Evolutionary conservation across 1,140 invertebrate genomes (phyloP).

Genomic region (Marisa cornuarietis): DNA sequence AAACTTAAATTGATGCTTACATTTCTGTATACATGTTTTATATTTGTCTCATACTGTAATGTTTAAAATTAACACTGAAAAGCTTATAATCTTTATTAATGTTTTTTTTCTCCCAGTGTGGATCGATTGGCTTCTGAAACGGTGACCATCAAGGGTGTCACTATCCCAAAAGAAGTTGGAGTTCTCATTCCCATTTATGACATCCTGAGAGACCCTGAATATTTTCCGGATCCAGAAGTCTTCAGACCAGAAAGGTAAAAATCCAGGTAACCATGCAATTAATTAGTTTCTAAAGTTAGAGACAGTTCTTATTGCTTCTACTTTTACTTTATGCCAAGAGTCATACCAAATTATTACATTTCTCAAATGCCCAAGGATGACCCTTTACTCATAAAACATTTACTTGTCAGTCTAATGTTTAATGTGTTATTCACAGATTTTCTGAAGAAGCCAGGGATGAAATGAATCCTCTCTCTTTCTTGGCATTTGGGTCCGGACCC

Average conservation of each 20-base stretch:
- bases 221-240: constrained; percentile 65
- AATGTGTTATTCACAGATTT: not conserved
- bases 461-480: constrained; percentile 57
- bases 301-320: too few species aligned
- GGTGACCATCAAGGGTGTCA: constrained; percentile 56
- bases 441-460: constrained; percentile 18
- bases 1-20: not conserved
- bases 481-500: constrained; percentile 70
- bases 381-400: too few species aligned
- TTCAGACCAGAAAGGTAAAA: constrained; percentile 64
- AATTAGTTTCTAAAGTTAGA: too few species aligned
- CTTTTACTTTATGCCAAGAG: too few species aligned
- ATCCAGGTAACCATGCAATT: too few species aligned
- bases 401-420: too few species aligned
- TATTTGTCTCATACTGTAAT: too few species aligned
- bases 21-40: too few species aligned
- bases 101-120: constrained; percentile 22
- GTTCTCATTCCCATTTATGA: constrained; percentile 68
- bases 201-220: constrained; percentile 67
- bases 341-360: too few species aligned
- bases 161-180: constrained; percentile 67
- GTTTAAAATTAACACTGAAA: too few species aligned
- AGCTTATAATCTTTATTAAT: too few species aligned
- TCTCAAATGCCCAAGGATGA: too few species aligned
- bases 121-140: constrained; percentile 28